Evolutionary conservation across 2,113 vertebrate genomes (phyloP).

Genomic region (Xiphophorus hellerii): DNA sequence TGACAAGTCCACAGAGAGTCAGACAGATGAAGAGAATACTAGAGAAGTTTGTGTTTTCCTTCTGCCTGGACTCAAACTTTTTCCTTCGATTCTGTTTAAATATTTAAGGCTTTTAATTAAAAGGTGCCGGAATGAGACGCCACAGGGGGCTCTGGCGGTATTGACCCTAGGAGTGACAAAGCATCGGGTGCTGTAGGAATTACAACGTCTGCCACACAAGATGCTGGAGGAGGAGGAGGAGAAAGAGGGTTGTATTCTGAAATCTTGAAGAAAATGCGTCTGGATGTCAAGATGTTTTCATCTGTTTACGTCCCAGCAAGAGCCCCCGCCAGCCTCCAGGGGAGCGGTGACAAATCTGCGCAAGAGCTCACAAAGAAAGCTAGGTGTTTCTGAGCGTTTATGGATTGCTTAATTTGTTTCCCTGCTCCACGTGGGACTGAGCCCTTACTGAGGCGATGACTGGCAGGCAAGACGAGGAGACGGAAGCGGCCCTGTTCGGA

Average conservation of each 20-base stretch:
- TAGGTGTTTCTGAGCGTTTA: slow-evolving; percentile 51
- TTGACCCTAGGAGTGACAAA: slow-evolving; percentile 71
- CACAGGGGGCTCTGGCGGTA: slow-evolving; percentile 61
- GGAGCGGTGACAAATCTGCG: slow-evolving; percentile 33
- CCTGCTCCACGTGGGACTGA: slow-evolving; percentile 40
- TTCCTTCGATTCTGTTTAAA: slow-evolving; percentile 75
- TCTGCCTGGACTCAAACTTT: slow-evolving; percentile 47
- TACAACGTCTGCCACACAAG: slow-evolving; percentile 1
- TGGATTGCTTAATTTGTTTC: slow-evolving; percentile 66
- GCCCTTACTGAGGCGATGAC: slow-evolving; percentile 49
- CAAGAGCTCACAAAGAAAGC: slow-evolving; percentile 30
- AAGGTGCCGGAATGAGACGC: slow-evolving; percentile 69
- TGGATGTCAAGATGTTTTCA: slow-evolving; percentile 56
- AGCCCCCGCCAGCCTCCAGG: slow-evolving; percentile 32
- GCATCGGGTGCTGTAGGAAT: slow-evolving; percentile 29
- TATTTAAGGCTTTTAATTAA: slow-evolving; percentile 80
- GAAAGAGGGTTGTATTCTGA: background rate
- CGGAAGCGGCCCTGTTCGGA: slow-evolving; percentile 12
- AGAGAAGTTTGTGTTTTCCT: slow-evolving; percentile 52
- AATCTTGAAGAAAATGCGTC: slow-evolving; percentile 32
- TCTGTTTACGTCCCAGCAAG: slow-evolving; percentile 50
- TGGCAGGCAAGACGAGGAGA: slow-evolving; percentile 36
- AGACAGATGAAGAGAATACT: slow-evolving; percentile 24
- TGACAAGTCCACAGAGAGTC: slow-evolving; percentile 19
- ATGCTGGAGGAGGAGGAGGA: background rate